Evolutionary conservation across 2,113 vertebrate genomes (phyloP).

Genomic region (cat (Felis catus)): F.catus_Fca126_mat1.0 CM031424.1:21190001-21190500

Average conservation of each 20-base stretch:
- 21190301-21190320: conserved; percentile 52
- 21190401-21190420: conserved; percentile 52
- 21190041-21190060: background rate
- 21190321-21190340: conserved; percentile 53
- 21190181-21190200: background rate
- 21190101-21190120: background rate
- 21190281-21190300: conserved; percentile 43
- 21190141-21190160: background rate
- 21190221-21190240: conserved; percentile 54
- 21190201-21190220: conserved; percentile 33
- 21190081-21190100: background rate
- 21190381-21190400: conserved; percentile 35
- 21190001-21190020: background rate
- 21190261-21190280: conserved; percentile 57
- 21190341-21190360: conserved; percentile 65
- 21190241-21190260: background rate
- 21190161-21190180: background rate
- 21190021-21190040: background rate
- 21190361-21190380: conserved; percentile 10
- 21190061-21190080: background rate
- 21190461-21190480: conserved; percentile 39
- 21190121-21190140: background rate
- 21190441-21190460: conserved; percentile 47
- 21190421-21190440: background rate
- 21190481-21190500: background rate